Evolutionary conservation across 1,140 invertebrate species (phyloP).

Genomic region (Drosophila kurseongensis): DNA sequence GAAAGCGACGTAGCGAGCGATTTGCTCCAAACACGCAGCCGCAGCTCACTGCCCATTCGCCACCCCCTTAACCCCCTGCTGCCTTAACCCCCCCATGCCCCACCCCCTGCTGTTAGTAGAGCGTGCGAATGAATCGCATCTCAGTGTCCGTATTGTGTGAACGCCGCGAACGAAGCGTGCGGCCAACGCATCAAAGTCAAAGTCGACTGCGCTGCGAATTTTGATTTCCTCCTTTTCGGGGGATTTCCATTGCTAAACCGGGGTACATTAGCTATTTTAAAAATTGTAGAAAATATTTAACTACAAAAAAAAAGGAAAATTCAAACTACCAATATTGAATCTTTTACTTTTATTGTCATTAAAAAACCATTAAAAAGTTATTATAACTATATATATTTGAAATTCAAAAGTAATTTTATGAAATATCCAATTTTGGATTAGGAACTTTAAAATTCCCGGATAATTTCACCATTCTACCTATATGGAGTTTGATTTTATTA

Average conservation of each 20-base stretch:
- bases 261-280: conserved; percentile 17
- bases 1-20: conserved; percentile 63
- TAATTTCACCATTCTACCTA: too few relatives aligned
- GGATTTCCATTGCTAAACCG: conserved; percentile 10
- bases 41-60: neutral
- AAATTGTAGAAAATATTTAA: too few relatives aligned
- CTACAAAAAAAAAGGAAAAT: too few relatives aligned
- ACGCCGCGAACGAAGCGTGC: conserved; percentile 46
- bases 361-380: too few relatives aligned
- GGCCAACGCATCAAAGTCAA: conserved; percentile 74
- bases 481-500: too few relatives aligned
- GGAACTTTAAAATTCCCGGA: too few relatives aligned
- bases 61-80: neutral
- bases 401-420: too few relatives aligned
- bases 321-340: too few relatives aligned
- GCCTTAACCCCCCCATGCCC: neutral
- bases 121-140: conserved; percentile 59
- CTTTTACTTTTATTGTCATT: too few relatives aligned
- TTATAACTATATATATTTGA: too few relatives aligned
- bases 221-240: conserved; percentile 44
- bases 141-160: conserved; percentile 17
- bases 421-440: too few relatives aligned
- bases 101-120: conserved; percentile 35
- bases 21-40: conserved; percentile 75
- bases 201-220: conserved; percentile 58